phyloP scores from a whole-genome alignment of 2,797 vertebrate genomes.

The Oreochromis grahami region DNA sequence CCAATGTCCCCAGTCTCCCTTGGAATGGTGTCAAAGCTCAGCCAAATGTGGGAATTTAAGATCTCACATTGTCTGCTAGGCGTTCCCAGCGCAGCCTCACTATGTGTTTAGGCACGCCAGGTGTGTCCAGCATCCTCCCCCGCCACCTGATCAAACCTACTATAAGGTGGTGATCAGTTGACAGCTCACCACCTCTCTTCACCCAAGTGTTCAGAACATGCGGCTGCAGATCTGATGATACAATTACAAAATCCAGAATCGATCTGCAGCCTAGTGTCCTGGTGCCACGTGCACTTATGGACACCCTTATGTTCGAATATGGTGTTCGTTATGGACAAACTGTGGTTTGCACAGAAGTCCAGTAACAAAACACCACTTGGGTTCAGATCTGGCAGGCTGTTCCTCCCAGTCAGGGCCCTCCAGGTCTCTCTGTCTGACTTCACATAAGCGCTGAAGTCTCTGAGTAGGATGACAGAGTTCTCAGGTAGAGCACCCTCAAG shows the following conservation, averaged over 20 bases:
- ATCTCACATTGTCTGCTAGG: neutral
- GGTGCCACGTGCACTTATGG: neutral
- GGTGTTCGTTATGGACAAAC: neutral
- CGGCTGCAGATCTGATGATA: neutral
- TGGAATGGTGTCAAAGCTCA: neutral
- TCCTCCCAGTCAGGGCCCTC: rapidly evolving
- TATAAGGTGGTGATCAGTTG: neutral
- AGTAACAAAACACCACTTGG: neutral
- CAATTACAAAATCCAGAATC: rapidly evolving
- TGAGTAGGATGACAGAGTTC: neutral
- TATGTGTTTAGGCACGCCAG: too few relatives aligned
- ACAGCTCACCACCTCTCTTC: neutral
- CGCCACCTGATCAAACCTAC: neutral
- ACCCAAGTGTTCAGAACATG: neutral
- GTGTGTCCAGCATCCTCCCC: neutral
- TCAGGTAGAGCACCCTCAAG: neutral
- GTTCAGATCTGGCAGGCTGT: neutral
- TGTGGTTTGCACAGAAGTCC: neutral
- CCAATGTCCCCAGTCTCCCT: neutral
- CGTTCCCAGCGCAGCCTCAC: neutral
- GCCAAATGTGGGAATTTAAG: neutral
- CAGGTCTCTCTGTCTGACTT: neutral
- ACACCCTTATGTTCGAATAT: neutral
- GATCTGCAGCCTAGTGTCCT: neutral
- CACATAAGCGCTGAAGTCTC: neutral